Percentiles rank a stretch among this genome's conserved stretches.
Evolutionary conservation across 2,888 invertebrate species (phyloP).

Genomic region (Nebria brevicollis): DNA sequence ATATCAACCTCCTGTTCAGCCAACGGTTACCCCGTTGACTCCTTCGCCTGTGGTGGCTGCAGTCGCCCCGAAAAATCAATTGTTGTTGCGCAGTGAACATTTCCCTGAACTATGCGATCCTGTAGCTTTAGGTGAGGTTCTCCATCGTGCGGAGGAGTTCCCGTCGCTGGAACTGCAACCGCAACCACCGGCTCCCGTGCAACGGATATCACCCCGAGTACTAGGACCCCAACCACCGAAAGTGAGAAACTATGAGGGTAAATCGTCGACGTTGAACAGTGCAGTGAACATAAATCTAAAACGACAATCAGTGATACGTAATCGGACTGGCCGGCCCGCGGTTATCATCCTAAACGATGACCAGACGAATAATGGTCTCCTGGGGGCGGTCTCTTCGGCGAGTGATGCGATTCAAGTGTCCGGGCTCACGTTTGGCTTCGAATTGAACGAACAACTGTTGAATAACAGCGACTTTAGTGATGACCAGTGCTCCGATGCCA

Average conservation of each 20-base stretch:
- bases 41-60: background rate
- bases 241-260: conserved; percentile 17
- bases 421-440: conserved; percentile 84
- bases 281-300: background rate
- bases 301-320: background rate
- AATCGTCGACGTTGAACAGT: background rate
- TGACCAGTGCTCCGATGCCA: conserved; percentile 4
- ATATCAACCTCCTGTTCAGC: background rate
- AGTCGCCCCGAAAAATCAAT: background rate
- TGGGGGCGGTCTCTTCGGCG: conserved; percentile 54
- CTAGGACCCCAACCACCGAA: background rate
- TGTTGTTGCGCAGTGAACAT: conserved; percentile 26
- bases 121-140: background rate
- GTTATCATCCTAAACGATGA: conserved; percentile 72
- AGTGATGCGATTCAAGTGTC: conserved; percentile 67
- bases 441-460: conserved; percentile 78
- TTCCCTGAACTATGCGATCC: conserved; percentile 27
- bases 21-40: background rate
- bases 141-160: conserved; percentile 8
- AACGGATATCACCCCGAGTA: background rate
- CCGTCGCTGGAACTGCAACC: background rate
- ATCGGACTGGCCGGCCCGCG: conserved; percentile 67
- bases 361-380: conserved; percentile 52
- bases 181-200: background rate
- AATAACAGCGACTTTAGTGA: conserved; percentile 18